Evolutionary conservation across 2,113 vertebrate species (phyloP), one percentile per base, ranked within the genome.

Genomic region (Strix uralensis): DNA sequence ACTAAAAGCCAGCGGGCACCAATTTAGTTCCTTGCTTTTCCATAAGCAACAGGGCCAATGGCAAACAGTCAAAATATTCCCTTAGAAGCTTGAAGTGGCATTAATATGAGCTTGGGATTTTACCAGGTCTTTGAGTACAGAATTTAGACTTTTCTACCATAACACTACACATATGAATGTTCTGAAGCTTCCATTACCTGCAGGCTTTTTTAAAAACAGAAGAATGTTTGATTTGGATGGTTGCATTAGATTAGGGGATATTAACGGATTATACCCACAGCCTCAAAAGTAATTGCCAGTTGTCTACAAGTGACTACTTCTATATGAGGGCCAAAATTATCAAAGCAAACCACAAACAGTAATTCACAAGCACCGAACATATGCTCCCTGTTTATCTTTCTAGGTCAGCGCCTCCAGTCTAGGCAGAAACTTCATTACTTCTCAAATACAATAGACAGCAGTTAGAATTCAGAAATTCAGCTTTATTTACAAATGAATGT

Each of bases 201-300:
- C 57, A 95, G 67, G 72, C 18, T 84, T 94, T 92, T 94, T 87
- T 38, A 58, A 94, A 94, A 94, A 90, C 83, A 96, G 69, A 93
- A 67, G 63, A 87, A 81, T 96, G 83, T 97, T 97, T 97, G 74
- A 97, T 91, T 96, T 97, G 97, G 96, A 97, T 77, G 72, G 95
- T 80, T 91, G 36, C 62, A 91, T 91, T 89, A 89, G 88, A 95
- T 92, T 81, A 92, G 58, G 58, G 92, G 52, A 91, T 95, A 95
- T 81, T 96, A 87, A 92, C 94, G 88, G 88, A 94, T 93, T 94
- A 86, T 75, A 94, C 49, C 88, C 80, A 87, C 77, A 94, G 83
- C n/a, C 77, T 94, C 78, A 91, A 75, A 85, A 86, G 80, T 70
- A 97, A 89, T 80, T 96, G 88, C 92, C 81, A 86, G 83, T 96